Evolutionary conservation across 2,113 vertebrate species (phyloP).

Genomic region (Pelobates fuscus): DNA sequence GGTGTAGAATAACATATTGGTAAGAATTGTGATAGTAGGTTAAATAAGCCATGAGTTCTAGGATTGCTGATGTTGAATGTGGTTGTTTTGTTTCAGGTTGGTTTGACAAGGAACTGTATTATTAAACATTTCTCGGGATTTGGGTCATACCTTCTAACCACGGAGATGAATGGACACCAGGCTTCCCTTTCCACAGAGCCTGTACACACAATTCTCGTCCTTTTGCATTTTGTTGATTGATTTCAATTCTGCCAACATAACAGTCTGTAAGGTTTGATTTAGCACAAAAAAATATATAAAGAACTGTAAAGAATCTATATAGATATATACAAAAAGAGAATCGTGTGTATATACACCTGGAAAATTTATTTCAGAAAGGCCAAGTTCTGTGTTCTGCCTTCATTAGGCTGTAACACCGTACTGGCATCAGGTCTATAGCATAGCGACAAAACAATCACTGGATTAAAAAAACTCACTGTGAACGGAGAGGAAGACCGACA

Average conservation of each 20-base stretch:
- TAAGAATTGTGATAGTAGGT: too few species aligned
- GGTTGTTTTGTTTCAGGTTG: conserved; percentile 66
- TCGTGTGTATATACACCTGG: conserved; percentile 7
- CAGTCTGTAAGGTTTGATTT: neutral
- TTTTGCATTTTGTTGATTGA: neutral
- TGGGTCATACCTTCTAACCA: neutral
- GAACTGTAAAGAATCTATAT: too few species aligned
- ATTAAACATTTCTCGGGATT: conserved; percentile 57
- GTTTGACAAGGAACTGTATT: conserved; percentile 85
- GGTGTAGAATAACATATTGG: too few species aligned
- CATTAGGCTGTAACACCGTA: neutral
- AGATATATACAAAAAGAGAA: conserved; percentile 11
- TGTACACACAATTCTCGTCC: neutral
- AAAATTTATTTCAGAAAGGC: neutral
- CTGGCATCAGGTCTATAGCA: neutral
- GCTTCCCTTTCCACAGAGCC: neutral
- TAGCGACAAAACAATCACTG: neutral
- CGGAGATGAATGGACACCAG: conserved; percentile 9
- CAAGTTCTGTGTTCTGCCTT: neutral
- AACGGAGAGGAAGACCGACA: neutral
- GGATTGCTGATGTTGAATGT: too few species aligned
- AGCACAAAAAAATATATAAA: neutral
- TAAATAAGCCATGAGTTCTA: too few species aligned
- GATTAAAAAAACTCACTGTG: neutral
- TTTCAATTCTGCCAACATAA: neutral